Percentiles rank a stretch among this genome's conserved stretches.
Evolutionary conservation across 2,797 vertebrate genomes (phyloP).

Genomic region (Hyperoplus lanceolatus): DNA sequence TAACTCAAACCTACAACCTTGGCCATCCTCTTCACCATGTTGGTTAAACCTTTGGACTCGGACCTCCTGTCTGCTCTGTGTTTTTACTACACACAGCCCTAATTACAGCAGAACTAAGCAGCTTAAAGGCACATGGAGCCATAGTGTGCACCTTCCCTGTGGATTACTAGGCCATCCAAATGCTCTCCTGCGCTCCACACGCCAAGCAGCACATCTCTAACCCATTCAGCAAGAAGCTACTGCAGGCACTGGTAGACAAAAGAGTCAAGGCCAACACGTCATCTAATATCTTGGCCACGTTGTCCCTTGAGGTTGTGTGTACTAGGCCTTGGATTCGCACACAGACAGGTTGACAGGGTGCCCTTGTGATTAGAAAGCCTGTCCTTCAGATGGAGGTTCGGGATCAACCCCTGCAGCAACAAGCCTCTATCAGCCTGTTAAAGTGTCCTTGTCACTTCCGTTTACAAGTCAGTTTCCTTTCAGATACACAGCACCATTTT

Average conservation of each 20-base stretch:
- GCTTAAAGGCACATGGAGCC: conserved; percentile 82
- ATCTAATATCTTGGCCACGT: conserved; percentile 37
- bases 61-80: conserved; percentile 56
- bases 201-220: conserved; percentile 33
- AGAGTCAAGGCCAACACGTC: conserved; percentile 44
- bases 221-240: conserved; percentile 61
- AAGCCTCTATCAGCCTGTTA: conserved; percentile 21
- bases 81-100: conserved; percentile 81
- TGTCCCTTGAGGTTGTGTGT: conserved; percentile 33
- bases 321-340: conserved; percentile 13
- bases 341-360: conserved; percentile 43
- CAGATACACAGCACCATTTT: neutral
- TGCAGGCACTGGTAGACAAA: conserved; percentile 32
- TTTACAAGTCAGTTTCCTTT: neutral
- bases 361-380: conserved; percentile 45
- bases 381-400: conserved; percentile 44
- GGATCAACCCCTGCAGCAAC: conserved; percentile 45
- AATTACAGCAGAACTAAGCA: conserved; percentile 81
- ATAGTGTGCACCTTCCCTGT: conserved; percentile 76
- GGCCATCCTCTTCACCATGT: neutral
- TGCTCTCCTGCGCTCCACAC: conserved; percentile 41
- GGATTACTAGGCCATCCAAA: conserved; percentile 79
- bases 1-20: conserved; percentile 28
- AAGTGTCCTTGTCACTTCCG: conserved; percentile 51
- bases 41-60: conserved; percentile 42